Base-by-base conservation (phyloP, 2,888 invertebrate species). In the Euzophera pinguis region DNA sequence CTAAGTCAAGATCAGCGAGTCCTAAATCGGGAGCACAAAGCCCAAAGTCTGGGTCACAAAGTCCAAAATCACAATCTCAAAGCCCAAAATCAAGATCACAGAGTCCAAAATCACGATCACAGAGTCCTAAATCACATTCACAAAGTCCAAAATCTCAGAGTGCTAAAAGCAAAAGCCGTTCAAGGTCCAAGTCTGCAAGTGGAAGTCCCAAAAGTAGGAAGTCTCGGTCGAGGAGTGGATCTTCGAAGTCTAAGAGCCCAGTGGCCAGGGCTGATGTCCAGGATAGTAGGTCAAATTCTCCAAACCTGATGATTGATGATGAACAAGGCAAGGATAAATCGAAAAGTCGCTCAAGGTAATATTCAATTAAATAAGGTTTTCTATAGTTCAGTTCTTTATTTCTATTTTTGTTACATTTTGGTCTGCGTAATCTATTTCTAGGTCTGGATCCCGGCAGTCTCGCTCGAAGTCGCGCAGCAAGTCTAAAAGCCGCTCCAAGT, bases 271-370 rank as follows among this genome's bases (percentile, higher is more conserved):
- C 77, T 27, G 79, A 82, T 62, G 76, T 71, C 0, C 78, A 80
- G 32, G 90, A 90, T 50, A 91, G 91, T 57, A 72, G 90, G 52
- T 92, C 92, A 0, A 91, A 90, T 56, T 90, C 91, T 1, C 91
- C 91, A 0, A 88, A 89, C 62, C 78, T 91, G 9, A 90, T 90
- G 88, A 91, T 91, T 63, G 91, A 90, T 69, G 91, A 90, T 77
- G 82, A 70, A n/a, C 71, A 75, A 35, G 69, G 65, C 14, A 85
- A 85, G 45, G 80, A 76, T 2, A 87, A 86, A 57, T 77, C 87
- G 0, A 82, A 79, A 51, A 89, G 86, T 58, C 71, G 84, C 56
- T 87, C 88, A 16, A 84, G 89, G 88, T 88, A 63, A 53, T 12
- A 7, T 29, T 3, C 22, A 22, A 22, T 32, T 32, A 10, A 9